Percentiles rank a stretch among this genome's conserved stretches.
Conservation (phyloP, 2,797 vertebrate genomes). For the Thunnus albacares region DNA sequence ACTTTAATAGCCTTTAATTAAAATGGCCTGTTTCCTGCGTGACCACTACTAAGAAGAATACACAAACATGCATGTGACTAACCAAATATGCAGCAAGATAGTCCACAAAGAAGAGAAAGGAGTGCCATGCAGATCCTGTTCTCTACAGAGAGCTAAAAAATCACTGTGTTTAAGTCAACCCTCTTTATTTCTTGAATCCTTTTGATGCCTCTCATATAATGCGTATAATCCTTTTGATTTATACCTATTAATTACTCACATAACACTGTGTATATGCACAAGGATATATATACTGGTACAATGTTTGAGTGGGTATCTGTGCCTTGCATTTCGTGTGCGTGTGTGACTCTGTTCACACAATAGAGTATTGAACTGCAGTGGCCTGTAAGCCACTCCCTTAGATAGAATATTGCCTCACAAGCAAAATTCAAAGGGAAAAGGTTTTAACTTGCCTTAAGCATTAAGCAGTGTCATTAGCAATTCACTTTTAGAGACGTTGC, state of each 20-base stretch:
- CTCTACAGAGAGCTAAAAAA: constrained; percentile 5
- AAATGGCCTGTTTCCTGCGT: constrained; percentile 9
- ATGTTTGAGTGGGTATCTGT: neutral
- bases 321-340: neutral
- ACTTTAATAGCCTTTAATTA: constrained; percentile 21
- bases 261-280: neutral
- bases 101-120: neutral
- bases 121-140: neutral
- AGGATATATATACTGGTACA: neutral
- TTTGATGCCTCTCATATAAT: constrained; percentile 7
- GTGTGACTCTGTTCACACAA: constrained; percentile 3
- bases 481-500: constrained; percentile 71
- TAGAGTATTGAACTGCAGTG: constrained; percentile 56
- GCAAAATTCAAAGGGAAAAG: constrained; percentile 79
- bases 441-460: constrained; percentile 76
- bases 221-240: constrained; percentile 35
- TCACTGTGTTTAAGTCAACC: constrained; percentile 14
- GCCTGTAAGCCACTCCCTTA: constrained; percentile 58
- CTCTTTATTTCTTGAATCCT: neutral
- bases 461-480: constrained; percentile 73
- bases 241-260: constrained; percentile 10
- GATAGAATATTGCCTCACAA: constrained; percentile 76
- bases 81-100: neutral
- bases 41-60: constrained; percentile 17
- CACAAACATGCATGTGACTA: neutral